phyloP scores from a whole-genome alignment of 23 tunicate species.

The Aplidium turbinatum region DNA sequence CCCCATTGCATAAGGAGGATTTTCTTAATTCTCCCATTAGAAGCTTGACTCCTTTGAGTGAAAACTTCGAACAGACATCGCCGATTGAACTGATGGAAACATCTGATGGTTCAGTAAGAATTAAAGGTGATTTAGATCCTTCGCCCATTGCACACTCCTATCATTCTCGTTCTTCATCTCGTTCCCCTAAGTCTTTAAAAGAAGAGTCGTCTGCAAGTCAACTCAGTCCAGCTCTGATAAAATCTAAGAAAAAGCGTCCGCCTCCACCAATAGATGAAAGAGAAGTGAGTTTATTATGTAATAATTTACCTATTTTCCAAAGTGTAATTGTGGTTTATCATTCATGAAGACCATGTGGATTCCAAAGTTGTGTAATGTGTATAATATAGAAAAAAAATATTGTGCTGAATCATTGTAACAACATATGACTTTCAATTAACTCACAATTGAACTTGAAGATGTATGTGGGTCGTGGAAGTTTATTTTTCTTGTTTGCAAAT shows the following conservation, averaged over 20 bases:
- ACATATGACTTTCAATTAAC: too few species aligned
- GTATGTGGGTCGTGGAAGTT: too few species aligned
- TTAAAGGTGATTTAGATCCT: conserved; percentile 24
- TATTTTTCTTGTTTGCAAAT: too few species aligned
- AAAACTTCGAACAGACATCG: conserved; percentile 13
- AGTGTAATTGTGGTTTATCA: too few species aligned
- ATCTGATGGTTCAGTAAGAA: conserved; percentile 19
- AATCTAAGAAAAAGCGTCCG: conserved; percentile 15
- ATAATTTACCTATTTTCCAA: too few species aligned
- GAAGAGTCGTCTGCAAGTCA: conserved; percentile 8
- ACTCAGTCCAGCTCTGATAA: conserved; percentile 12
- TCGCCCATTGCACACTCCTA: not conserved
- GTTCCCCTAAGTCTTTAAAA: conserved; percentile 4
- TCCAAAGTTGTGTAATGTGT: too few species aligned
- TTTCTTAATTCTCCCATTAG: conserved; percentile 17
- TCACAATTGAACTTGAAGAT: too few species aligned
- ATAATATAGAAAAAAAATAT: too few species aligned
- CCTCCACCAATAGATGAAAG: conserved; percentile 14
- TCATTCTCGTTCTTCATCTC: conserved; percentile 16
- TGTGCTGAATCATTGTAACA: too few species aligned
- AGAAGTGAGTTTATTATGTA: too few species aligned
- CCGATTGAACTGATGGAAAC: conserved; percentile 35
- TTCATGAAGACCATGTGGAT: too few species aligned
- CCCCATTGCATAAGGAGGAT: not conserved
- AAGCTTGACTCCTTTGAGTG: conserved; percentile 39